Evolutionary conservation across 2,888 invertebrate genomes (phyloP), one percentile per base, ranked within the genome.

Genomic region (Ecdyonurus torrentis): DNA sequence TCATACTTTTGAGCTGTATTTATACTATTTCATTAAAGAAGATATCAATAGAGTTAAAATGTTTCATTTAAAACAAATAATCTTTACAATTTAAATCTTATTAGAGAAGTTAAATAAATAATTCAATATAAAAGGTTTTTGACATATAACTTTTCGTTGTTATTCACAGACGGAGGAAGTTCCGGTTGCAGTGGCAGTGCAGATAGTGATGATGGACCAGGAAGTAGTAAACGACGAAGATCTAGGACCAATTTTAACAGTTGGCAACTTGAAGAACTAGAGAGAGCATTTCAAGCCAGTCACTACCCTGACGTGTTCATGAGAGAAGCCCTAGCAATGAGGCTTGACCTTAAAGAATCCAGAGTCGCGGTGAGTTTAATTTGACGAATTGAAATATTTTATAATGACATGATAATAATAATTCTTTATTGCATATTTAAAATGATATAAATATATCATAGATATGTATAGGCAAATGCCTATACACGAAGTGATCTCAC

Each of bases 241-340:
- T 94, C 94, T 65, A 79, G 96, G 69, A 96, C 96, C 66, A 94
- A 94, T 79, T 93, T 93, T 78, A 92, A 89, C 79, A 89, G 88
- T 70, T 91, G 90, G 90, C 91, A 91, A 76, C 78, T 91, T 70
- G 91, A 91, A 71, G 90, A 91, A 77, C 80, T 99, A 73, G 99
- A 99, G 76, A 80, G 93, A 67, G 98, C 98, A 23, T 99, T 99
- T 80, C 83, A 91, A 67, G 88, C 94, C 67, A 87, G 86, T 61
- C 94, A 95, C 77, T 99, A 98, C 79, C 98, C 98, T 0, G 98
- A 98, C 75, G 97, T 99, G 69, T 99, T 98, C 81, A 97, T 98
- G 97, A 81, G 99, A 69, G 99, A 99, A 75, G 93, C 97, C 0
- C 79, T 99, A 64, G 99, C 99, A 59, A 88, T 95, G 85, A 81